phyloP scores from a whole-genome alignment of 2,113 vertebrate genomes.

The Marcusenius ussheri region DNA sequence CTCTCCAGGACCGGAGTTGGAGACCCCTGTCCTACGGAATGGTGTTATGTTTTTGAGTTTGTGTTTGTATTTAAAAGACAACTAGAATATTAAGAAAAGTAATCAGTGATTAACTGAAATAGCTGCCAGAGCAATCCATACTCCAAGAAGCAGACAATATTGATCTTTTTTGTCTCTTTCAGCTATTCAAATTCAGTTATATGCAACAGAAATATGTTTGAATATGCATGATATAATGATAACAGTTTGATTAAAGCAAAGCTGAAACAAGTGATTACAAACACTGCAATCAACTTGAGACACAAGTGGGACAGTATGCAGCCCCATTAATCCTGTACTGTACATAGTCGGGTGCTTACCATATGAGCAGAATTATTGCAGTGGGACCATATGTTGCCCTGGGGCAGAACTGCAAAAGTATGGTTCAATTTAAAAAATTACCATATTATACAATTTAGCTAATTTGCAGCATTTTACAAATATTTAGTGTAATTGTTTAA shows the following conservation, averaged over 20 bases:
- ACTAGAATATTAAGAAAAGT: background rate
- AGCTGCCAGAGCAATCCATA: background rate
- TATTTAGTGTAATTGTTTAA: background rate
- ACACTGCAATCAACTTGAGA: background rate
- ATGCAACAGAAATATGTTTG: background rate
- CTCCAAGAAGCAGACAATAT: background rate
- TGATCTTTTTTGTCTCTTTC: background rate
- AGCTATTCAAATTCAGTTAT: background rate
- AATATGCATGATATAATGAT: background rate
- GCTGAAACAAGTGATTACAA: background rate
- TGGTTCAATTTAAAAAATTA: background rate
- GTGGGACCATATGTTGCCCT: background rate
- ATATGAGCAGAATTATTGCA: background rate
- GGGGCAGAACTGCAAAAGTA: background rate
- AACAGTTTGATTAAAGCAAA: background rate
- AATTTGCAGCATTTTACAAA: background rate
- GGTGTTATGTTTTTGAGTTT: background rate
- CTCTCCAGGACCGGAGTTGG: too few species aligned
- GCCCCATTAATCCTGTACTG: background rate
- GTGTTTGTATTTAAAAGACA: background rate
- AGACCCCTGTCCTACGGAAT: background rate
- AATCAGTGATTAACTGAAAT: background rate
- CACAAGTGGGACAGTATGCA: background rate
- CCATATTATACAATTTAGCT: background rate
- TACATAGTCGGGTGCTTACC: background rate